These are phyloP conservation scores for Creontiades dilutus DNA, from an alignment of 2,888 invertebrate species.

Conservation along the genomic window DNA sequence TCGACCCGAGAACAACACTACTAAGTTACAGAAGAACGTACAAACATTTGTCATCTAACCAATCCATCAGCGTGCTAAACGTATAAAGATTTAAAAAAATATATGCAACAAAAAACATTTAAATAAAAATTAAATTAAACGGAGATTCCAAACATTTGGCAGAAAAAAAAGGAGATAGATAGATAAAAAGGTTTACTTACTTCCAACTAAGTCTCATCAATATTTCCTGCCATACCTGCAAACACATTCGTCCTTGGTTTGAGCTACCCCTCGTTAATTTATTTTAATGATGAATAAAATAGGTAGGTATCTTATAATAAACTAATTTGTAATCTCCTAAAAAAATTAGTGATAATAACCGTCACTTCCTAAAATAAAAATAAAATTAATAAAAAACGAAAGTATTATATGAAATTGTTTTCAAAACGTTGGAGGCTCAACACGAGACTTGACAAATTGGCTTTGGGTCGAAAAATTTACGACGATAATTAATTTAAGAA, in stretches of 20 bases:
- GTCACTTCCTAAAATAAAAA: too few relatives aligned
- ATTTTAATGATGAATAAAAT: neutral
- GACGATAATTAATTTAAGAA: too few relatives aligned
- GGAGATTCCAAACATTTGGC: slow-evolving; percentile 12
- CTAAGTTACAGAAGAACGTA: slow-evolving; percentile 16
- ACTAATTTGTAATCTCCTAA: too few relatives aligned
- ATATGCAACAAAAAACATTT: too few relatives aligned
- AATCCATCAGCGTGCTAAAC: slow-evolving; percentile 9
- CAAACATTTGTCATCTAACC: slow-evolving; percentile 27
- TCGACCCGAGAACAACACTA: neutral
- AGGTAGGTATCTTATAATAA: neutral
- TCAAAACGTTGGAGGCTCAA: too few relatives aligned
- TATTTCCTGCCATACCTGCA: slow-evolving; percentile 76
- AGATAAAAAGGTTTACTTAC: slow-evolving; percentile 72
- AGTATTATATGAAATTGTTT: too few relatives aligned
- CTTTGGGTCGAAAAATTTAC: too few relatives aligned
- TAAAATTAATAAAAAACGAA: too few relatives aligned
- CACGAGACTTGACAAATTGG: too few relatives aligned
- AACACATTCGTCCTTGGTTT: slow-evolving; percentile 71
- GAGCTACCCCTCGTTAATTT: slow-evolving; percentile 35
- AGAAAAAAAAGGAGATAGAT: slow-evolving; percentile 3
- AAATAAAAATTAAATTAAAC: slow-evolving; percentile 3
- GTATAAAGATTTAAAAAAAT: neutral
- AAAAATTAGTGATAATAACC: too few relatives aligned
- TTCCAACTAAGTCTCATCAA: slow-evolving; percentile 74